Percentiles rank a stretch among this genome's conserved stretches.
Conservation (phyloP, 2,797 vertebrate species). For the Channa striata region DNA sequence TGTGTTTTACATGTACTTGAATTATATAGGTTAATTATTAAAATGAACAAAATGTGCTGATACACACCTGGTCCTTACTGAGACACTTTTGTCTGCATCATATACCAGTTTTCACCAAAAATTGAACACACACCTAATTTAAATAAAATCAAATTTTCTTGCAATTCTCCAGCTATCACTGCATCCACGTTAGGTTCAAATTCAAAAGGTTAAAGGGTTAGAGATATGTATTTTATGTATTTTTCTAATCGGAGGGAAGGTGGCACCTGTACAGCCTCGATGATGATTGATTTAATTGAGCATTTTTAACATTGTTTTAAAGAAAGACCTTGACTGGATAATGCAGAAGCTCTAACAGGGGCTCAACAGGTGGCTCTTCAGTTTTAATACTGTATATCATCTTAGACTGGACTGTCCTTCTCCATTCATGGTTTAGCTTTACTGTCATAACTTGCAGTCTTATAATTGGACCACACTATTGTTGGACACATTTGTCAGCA, state of each 20-base stretch:
- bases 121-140: too few relatives aligned
- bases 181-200: too few relatives aligned
- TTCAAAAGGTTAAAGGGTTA: too few relatives aligned
- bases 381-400: slow-evolving; percentile 21
- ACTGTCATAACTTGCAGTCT: slow-evolving; percentile 8
- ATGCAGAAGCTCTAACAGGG: background rate
- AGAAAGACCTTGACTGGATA: background rate
- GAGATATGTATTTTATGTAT: background rate
- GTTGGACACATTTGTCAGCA: slow-evolving; percentile 22
- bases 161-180: background rate
- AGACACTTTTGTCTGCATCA: background rate
- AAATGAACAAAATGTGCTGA: background rate
- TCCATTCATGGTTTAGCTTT: slow-evolving; percentile 9
- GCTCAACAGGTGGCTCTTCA: slow-evolving; percentile 48
- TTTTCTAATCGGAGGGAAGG: background rate
- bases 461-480: slow-evolving; percentile 29
- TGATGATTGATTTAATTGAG: background rate
- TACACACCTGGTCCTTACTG: background rate
- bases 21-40: background rate
- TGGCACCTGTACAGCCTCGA: background rate
- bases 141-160: background rate
- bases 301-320: background rate
- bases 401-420: background rate
- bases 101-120: too few relatives aligned
- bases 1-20: background rate